phyloP scores from a whole-genome alignment of 2,113 vertebrate genomes.

The Caloenas nicobarica region DNA sequence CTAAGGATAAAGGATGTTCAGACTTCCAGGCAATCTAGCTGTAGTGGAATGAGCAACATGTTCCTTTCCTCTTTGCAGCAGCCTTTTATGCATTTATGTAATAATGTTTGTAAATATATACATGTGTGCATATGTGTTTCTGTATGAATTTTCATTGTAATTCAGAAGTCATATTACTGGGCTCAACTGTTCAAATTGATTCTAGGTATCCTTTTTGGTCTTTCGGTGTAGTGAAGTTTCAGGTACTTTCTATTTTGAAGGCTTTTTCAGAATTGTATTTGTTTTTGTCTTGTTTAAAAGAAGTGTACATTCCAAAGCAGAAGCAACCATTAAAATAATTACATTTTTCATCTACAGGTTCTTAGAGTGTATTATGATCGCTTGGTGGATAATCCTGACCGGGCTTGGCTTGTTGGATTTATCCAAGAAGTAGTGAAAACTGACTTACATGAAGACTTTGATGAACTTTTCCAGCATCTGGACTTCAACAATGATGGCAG shows the following conservation, averaged over 20 bases:
- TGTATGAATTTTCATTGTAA: background rate
- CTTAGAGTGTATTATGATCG: constrained; percentile 91
- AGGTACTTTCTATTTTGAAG: background rate
- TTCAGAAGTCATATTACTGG: background rate
- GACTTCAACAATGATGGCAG: constrained; percentile 81
- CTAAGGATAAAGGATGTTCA: background rate
- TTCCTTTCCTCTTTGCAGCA: background rate
- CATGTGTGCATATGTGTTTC: background rate
- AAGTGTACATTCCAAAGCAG: background rate
- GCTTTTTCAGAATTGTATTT: background rate
- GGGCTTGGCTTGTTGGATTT: constrained; percentile 82
- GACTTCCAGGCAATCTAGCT: background rate
- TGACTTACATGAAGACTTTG: constrained; percentile 82
- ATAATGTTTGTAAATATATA: background rate
- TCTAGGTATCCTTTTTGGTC: background rate
- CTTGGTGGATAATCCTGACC: constrained; percentile 84
- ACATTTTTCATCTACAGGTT: constrained; percentile 72
- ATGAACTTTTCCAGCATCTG: constrained; percentile 83
- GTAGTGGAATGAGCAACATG: background rate
- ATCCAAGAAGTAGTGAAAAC: constrained; percentile 74
- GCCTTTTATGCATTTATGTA: background rate
- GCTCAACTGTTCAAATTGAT: background rate
- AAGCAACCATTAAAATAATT: background rate
- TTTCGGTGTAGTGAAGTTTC: background rate
- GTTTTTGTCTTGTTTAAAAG: background rate